A percentile compares a stretch with the other conserved stretches of the same genome.
phyloP scores from a whole-genome alignment of 1,140 invertebrate genomes.

The Achroia grisella region DNA sequence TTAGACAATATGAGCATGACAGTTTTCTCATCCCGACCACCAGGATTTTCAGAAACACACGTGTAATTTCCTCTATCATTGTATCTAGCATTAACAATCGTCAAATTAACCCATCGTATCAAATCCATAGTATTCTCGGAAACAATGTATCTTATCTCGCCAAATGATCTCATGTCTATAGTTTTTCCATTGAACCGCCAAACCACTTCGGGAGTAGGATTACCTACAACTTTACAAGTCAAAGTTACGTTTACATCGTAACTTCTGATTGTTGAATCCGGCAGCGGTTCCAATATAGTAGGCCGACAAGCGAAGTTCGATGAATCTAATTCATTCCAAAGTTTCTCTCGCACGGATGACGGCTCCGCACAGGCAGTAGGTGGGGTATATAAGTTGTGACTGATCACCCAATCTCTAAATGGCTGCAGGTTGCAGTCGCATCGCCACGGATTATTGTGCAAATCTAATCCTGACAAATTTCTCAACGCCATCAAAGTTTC shows the following conservation, averaged over 20 bases:
- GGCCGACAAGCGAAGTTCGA: constrained; percentile 90
- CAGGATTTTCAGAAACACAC: constrained; percentile 89
- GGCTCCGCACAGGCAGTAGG: constrained; percentile 84
- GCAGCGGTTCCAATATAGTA: constrained; percentile 76
- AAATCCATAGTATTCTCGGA: constrained; percentile 67
- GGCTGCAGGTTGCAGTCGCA: constrained; percentile 89
- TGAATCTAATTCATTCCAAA: constrained; percentile 82
- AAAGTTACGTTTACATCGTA: constrained; percentile 83
- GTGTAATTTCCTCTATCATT: constrained; percentile 91
- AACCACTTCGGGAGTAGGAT: constrained; percentile 82
- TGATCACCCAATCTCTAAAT: constrained; percentile 85
- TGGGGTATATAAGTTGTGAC: constrained; percentile 80
- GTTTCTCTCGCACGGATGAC: constrained; percentile 75
- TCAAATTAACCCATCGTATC: constrained; percentile 84
- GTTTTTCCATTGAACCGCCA: constrained; percentile 81
- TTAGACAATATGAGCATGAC: constrained; percentile 78
- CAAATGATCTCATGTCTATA: constrained; percentile 74
- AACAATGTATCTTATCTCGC: constrained; percentile 70
- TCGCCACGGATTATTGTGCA: constrained; percentile 90
- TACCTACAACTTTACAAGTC: constrained; percentile 85
- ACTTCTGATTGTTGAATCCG: constrained; percentile 74
- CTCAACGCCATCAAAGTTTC: constrained; percentile 76
- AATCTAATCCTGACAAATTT: constrained; percentile 82
- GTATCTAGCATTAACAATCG: constrained; percentile 79
- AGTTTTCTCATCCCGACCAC: constrained; percentile 85